Evolutionary conservation across 2,888 invertebrate species (phyloP).

Genomic region (Flexamia atlantica): DNA sequence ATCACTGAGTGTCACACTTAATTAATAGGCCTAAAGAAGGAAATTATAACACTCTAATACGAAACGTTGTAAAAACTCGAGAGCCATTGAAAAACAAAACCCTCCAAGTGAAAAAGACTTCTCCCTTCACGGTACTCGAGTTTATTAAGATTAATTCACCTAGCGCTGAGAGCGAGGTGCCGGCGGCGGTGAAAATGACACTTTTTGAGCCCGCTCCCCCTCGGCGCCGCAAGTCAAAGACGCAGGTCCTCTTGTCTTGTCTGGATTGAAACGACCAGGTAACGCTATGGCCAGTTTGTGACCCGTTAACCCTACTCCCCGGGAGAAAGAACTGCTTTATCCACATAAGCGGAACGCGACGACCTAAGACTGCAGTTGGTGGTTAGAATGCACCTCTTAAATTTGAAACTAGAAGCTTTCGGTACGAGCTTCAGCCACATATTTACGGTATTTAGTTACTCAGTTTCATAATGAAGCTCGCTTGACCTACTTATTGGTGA

Average conservation of each 20-base stretch:
- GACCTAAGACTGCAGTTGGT: no score
- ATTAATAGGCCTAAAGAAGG: no score
- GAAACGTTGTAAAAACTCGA: slow-evolving; percentile 13
- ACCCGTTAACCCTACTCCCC: background rate
- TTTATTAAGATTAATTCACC: slow-evolving; percentile 45
- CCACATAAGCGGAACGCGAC: background rate
- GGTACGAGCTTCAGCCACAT: no score
- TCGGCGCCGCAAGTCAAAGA: slow-evolving; percentile 18
- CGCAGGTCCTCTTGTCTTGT: background rate
- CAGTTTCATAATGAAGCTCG: no score
- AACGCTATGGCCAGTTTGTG: slow-evolving; percentile 27
- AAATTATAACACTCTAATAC: no score
- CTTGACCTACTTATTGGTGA: no score
- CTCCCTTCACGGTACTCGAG: slow-evolving; percentile 31
- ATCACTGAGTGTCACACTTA: no score
- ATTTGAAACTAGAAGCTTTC: no score
- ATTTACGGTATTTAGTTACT: no score
- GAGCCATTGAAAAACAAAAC: slow-evolving; percentile 38
- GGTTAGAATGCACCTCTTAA: no score
- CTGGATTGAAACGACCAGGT: slow-evolving; percentile 18
- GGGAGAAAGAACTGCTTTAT: background rate
- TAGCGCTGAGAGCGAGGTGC: slow-evolving; percentile 16
- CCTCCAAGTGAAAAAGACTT: slow-evolving; percentile 32
- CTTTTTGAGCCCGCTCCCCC: slow-evolving; percentile 33
- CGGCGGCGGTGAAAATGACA: slow-evolving; percentile 24